Evolutionary conservation across 2,888 invertebrate genomes (phyloP).

Genomic region (Parelbella ahira): DNA sequence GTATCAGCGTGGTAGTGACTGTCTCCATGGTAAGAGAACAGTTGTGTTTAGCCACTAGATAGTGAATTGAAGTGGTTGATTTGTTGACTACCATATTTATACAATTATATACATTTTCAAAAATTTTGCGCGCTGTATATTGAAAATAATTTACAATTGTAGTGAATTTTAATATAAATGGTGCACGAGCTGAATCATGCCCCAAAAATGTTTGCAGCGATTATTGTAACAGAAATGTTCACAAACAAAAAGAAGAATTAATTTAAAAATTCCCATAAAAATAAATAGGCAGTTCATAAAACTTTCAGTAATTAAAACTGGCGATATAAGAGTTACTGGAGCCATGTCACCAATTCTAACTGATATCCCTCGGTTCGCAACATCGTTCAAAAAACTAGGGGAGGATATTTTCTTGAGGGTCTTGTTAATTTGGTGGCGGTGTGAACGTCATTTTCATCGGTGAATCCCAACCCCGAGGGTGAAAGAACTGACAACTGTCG

Average conservation of each 20-base stretch:
- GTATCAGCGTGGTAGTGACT: too few relatives aligned
- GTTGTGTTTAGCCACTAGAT: too few relatives aligned
- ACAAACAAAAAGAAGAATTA: conserved; percentile 77
- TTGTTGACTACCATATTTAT: too few relatives aligned
- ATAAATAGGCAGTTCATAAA: conserved; percentile 78
- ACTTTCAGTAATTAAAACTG: conserved; percentile 79
- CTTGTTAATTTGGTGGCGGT: conserved; percentile 42
- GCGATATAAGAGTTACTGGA: conserved; percentile 63
- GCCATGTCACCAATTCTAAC: conserved; percentile 37
- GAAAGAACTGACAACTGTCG: conserved; percentile 72
- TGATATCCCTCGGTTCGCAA: conserved; percentile 14
- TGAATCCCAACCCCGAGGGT: conserved; percentile 56
- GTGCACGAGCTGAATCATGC: too few relatives aligned
- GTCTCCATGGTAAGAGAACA: too few relatives aligned
- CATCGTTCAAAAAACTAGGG: conserved; percentile 14
- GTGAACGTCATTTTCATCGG: conserved; percentile 47
- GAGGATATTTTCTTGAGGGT: conserved; percentile 37
- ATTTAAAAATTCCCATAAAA: conserved; percentile 75
- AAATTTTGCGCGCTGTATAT: too few relatives aligned
- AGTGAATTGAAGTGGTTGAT: too few relatives aligned
- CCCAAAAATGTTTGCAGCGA: too few relatives aligned
- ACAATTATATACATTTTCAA: too few relatives aligned
- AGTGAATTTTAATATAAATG: too few relatives aligned
- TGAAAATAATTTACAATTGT: too few relatives aligned
- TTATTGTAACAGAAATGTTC: conserved; percentile 60